These are phyloP conservation scores for Nephrocerus scutellatus DNA, from an alignment of 2,888 invertebrate species.

Conservation along the genomic window DNA sequence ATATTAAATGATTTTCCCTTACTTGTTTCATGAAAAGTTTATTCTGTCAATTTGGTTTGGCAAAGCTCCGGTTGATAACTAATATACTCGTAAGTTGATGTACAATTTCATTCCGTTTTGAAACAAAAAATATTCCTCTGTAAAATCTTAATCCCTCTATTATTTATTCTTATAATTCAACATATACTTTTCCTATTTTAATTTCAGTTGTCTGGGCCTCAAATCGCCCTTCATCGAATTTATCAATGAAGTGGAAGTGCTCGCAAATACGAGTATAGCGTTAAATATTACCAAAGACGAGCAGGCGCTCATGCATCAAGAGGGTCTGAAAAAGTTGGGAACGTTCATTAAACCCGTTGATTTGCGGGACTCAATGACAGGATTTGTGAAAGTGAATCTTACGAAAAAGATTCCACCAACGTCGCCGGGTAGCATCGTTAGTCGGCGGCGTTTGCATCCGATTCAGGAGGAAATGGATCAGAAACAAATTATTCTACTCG, in stretches of 20 bases:
- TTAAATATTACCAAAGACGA: conserved; percentile 46
- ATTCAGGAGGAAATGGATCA: conserved; percentile 46
- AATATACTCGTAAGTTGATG: no score
- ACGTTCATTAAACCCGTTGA: conserved; percentile 46
- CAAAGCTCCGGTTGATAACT: no score
- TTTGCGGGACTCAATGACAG: conserved; percentile 41
- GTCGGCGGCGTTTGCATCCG: conserved; percentile 36
- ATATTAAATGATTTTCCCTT: no score
- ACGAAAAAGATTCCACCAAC: conserved; percentile 37
- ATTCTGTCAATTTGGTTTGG: no score
- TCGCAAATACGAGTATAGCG: conserved; percentile 45
- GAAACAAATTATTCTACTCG: conserved; percentile 44
- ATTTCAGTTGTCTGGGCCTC: conserved; percentile 41
- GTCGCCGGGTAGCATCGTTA: conserved; percentile 24
- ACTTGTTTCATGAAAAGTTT: no score
- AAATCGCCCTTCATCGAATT: conserved; percentile 48
- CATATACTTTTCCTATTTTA: conserved; percentile 9
- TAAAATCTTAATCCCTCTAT: background rate
- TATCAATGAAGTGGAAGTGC: conserved; percentile 38
- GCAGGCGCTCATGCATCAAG: conserved; percentile 45
- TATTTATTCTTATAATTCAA: background rate
- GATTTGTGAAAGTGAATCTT: conserved; percentile 42
- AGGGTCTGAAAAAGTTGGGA: conserved; percentile 42
- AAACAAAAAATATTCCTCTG: background rate
- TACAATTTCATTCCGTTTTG: background rate